Conservation (phyloP, 2,888 invertebrate genomes). For the Habrosyne pyritoides region DNA sequence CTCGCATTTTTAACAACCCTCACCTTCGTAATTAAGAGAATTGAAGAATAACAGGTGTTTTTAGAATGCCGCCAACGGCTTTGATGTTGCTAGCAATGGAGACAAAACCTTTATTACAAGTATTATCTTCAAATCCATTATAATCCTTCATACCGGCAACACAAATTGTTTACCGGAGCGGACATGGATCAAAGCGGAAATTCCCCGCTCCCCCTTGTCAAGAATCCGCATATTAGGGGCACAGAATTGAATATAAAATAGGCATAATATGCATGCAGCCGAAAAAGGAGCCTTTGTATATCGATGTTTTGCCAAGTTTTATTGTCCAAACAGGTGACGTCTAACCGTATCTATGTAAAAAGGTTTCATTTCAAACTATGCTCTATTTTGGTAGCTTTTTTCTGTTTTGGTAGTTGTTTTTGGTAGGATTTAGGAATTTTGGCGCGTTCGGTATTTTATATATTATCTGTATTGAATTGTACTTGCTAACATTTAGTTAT, state of each 20-base stretch:
- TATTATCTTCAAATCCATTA: conserved; percentile 1
- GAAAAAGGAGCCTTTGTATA: conserved; percentile 39
- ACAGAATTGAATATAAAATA: conserved; percentile 35
- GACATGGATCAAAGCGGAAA: conserved; percentile 13
- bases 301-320: conserved; percentile 40
- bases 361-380: conserved; percentile 14
- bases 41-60: background rate
- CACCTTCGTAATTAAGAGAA: background rate
- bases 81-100: background rate
- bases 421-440: background rate
- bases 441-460: too few species aligned
- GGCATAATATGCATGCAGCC: conserved; percentile 34
- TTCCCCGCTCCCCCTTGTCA: conserved; percentile 18
- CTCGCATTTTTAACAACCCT: background rate
- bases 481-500: too few species aligned
- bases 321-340: conserved; percentile 37
- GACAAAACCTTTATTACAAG: background rate
- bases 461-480: too few species aligned
- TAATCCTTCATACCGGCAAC: background rate
- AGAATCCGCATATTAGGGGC: conserved; percentile 36
- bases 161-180: conserved; percentile 5
- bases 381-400: background rate
- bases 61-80: background rate
- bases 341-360: conserved; percentile 7
- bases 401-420: background rate